These are phyloP conservation scores for Eupelmus urozonus DNA, from an alignment of 2,888 invertebrate species.

Conservation along the genomic window DNA sequence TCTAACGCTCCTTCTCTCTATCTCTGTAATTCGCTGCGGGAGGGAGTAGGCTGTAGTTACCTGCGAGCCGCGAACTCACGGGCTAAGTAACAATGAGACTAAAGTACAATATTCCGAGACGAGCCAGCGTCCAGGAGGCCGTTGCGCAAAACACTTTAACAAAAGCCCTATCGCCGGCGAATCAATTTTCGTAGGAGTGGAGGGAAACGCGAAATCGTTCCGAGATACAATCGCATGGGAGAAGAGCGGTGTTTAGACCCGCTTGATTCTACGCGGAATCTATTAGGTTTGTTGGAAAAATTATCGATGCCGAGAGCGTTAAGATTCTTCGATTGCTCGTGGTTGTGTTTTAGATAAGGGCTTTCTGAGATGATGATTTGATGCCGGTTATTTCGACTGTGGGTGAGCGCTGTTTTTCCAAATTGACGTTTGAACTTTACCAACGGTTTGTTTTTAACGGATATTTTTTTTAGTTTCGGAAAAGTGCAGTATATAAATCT, in stretches of 20 bases:
- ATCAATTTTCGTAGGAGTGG: slow-evolving; percentile 44
- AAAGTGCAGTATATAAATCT: too few relatives aligned
- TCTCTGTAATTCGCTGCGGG: slow-evolving; percentile 36
- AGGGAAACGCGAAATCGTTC: slow-evolving; percentile 24
- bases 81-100: slow-evolving; percentile 34
- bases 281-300: slow-evolving; percentile 12
- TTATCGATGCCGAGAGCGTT: not conserved
- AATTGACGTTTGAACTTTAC: too few relatives aligned
- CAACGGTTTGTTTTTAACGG: too few relatives aligned
- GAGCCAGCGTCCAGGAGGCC: slow-evolving; percentile 14
- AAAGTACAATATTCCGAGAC: slow-evolving; percentile 39
- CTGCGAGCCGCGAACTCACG: not conserved
- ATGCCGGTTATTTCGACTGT: too few relatives aligned
- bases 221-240: too few relatives aligned
- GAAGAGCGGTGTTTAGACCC: too few relatives aligned
- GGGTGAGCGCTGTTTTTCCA: too few relatives aligned
- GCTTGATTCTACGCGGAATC: not conserved
- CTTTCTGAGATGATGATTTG: too few relatives aligned
- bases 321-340: too few relatives aligned
- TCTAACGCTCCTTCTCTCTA: slow-evolving; percentile 31
- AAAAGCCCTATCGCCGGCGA: slow-evolving; percentile 54
- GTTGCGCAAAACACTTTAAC: slow-evolving; percentile 52
- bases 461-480: too few relatives aligned
- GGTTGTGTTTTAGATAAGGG: not conserved
- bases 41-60: slow-evolving; percentile 22